Evolutionary conservation across 2,797 vertebrate genomes (phyloP), one percentile per base, ranked within the genome.

Genomic region (Micrastur ruficollis): DNA sequence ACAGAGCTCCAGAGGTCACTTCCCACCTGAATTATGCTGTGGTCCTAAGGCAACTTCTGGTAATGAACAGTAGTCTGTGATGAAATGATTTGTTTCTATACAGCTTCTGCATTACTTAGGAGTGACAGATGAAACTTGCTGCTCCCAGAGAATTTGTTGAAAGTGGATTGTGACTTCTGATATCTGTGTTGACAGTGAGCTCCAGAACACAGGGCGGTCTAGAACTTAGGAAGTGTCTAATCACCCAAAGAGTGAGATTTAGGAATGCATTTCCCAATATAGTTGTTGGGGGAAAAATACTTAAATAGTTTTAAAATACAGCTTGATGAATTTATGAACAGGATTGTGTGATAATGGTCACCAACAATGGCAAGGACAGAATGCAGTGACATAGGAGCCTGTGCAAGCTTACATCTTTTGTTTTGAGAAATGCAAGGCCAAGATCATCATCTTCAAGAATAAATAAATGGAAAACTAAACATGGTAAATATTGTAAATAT

Each of bases 381-480:
- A 87, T 66, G 85, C 55, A 73, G 59, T 42, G 49, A 70, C n/a
- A 22, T 63, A 50, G 44, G 23, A 85, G 32, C 6, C 11, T 79
- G 32, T 47, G n/a, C n/a, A 91, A 80, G n/a, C 6, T 85, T 80
- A 76, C 1, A 1, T 44, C 38, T 86, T 93, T 61, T 70, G 31
- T 85, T 90, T 72, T 63, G 47, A 84, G 19, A 90, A 87, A 86
- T 53, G 14, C 22, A 81, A 93, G 31, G 32, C 63, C 61, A 86
- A 88, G 46, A 11, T 90, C 61, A 46, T 94, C 38, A 84, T 81
- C 46, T 81, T 66, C 50, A 81, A 76, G 70, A 86, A 89, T 59
- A 96, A 96, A 94, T 93, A 94, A 73, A 87, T 56, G 53, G 81
- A 75, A 96, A 96, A 95, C 84, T 93, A 93, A 94, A 65, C 31